A percentile compares a stretch with the other conserved stretches of the same genome.
phyloP scores from a whole-genome alignment of 2,113 vertebrate genomes.

The Albula goreensis region DNA sequence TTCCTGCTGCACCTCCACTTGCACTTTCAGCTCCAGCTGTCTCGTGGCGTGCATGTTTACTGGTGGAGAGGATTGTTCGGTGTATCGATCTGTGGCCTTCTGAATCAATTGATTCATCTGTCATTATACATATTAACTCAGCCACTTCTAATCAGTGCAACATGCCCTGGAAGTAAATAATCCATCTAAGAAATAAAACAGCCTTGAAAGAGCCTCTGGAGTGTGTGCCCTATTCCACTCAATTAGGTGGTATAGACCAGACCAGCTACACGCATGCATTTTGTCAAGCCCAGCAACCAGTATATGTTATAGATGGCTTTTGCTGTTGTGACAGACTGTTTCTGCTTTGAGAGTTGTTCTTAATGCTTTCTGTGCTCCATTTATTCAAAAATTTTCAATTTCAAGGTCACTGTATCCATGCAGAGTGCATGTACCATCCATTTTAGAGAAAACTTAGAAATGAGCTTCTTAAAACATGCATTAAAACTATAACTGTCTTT shows the following conservation, averaged over 20 bases:
- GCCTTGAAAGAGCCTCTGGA: not conserved
- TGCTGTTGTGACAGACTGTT: not conserved
- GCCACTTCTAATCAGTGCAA: not conserved
- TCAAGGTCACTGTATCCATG: not conserved
- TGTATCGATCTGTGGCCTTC: not conserved
- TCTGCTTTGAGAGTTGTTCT: not conserved
- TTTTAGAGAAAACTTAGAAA: not conserved
- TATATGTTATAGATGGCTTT: not conserved
- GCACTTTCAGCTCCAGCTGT: not conserved
- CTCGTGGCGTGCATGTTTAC: not conserved
- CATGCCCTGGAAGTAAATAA: not conserved
- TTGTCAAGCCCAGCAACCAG: not conserved
- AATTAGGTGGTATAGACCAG: not conserved
- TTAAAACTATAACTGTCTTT: not conserved
- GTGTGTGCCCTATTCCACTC: not conserved
- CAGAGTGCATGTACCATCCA: not conserved
- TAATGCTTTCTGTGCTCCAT: too few relatives aligned
- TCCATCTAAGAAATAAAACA: not conserved
- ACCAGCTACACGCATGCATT: not conserved
- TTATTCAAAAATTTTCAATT: not conserved
- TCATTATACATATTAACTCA: not conserved
- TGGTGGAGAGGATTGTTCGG: not conserved
- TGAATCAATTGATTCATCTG: not conserved
- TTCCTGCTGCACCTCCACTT: not conserved
- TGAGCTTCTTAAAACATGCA: not conserved